Evolutionary conservation across 2,888 invertebrate genomes (phyloP).

Genomic region (Zygaena filipendulae): DNA sequence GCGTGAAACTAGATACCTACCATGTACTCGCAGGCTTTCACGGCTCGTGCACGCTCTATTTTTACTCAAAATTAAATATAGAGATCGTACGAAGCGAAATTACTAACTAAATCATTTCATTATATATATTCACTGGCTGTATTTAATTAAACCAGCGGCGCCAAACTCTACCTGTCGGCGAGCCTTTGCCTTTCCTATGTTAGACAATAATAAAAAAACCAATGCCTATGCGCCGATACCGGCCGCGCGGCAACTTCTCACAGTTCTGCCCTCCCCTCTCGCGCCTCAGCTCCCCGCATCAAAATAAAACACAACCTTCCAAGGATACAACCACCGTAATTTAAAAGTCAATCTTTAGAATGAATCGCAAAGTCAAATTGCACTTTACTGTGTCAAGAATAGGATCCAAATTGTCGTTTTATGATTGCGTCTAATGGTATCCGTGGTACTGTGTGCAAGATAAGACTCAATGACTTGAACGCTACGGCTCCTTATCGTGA

Average conservation of each 20-base stretch:
- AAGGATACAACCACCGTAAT: constrained; percentile 65
- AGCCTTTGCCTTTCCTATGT: constrained; percentile 55
- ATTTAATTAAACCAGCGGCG: constrained; percentile 54
- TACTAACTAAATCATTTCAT: too few species aligned
- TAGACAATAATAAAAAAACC: constrained; percentile 64
- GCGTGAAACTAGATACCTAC: too few species aligned
- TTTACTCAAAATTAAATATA: too few species aligned
- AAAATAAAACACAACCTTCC: constrained; percentile 64
- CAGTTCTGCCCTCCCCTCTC: constrained; percentile 34
- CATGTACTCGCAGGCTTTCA: too few species aligned
- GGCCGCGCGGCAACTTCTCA: constrained; percentile 56
- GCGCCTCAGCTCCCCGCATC: constrained; percentile 25
- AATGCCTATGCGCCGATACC: constrained; percentile 49
- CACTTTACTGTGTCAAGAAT: constrained; percentile 22
- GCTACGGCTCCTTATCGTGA: too few species aligned
- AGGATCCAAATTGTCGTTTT: constrained; percentile 22
- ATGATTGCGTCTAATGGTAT: too few species aligned
- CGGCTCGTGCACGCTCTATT: too few species aligned
- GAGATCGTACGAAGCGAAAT: too few species aligned
- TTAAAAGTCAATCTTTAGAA: constrained; percentile 36
- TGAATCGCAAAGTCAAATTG: constrained; percentile 23
- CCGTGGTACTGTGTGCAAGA: too few species aligned
- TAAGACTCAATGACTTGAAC: too few species aligned
- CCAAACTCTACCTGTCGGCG: constrained; percentile 60
- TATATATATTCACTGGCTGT: too few species aligned